Percentiles rank a stretch among this genome's conserved stretches.
Evolutionary conservation across 1,140 invertebrate species (phyloP).

Genomic region (Zaprionus vittiger): DNA sequence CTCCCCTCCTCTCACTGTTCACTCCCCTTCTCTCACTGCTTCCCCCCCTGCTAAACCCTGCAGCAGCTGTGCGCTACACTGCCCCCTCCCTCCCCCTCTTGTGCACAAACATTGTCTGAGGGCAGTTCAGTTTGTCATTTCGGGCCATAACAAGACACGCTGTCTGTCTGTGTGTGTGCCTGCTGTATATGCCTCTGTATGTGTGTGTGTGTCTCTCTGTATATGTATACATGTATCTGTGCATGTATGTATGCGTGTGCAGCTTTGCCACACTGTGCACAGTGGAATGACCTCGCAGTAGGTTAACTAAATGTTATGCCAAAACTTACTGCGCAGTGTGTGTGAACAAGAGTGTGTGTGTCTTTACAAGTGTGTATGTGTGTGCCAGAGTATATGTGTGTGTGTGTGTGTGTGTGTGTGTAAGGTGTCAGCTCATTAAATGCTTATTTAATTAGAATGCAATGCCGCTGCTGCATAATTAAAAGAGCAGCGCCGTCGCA

Average conservation of each 20-base stretch:
- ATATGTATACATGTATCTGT: background rate
- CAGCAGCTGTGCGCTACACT: too few species aligned
- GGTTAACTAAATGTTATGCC: constrained; percentile 68
- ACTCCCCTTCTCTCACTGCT: too few species aligned
- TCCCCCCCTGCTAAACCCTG: background rate
- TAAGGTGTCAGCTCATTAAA: constrained; percentile 38
- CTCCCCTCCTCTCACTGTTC: too few species aligned
- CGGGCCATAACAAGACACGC: background rate
- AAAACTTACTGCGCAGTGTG: constrained; percentile 25
- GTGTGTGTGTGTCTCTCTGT: background rate
- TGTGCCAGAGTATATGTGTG: background rate
- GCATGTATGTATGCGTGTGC: constrained; percentile 17
- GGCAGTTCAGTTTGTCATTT: background rate
- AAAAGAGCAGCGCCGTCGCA: constrained; percentile 27
- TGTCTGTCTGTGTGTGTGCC: background rate
- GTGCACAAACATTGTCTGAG: background rate
- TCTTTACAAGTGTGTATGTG: background rate
- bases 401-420: constrained; percentile 3
- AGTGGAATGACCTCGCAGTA: constrained; percentile 79
- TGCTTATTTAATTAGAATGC: constrained; percentile 47
- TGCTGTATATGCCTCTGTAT: background rate
- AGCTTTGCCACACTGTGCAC: constrained; percentile 55
- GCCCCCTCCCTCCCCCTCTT: too few species aligned
- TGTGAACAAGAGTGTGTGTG: background rate
- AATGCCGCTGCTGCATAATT: constrained; percentile 45